Percentiles rank a stretch among this genome's conserved stretches.
These are phyloP conservation scores for Pogoniulus pusillus DNA, from an alignment of 2,797 vertebrate species.

Conservation along the genomic window DNA sequence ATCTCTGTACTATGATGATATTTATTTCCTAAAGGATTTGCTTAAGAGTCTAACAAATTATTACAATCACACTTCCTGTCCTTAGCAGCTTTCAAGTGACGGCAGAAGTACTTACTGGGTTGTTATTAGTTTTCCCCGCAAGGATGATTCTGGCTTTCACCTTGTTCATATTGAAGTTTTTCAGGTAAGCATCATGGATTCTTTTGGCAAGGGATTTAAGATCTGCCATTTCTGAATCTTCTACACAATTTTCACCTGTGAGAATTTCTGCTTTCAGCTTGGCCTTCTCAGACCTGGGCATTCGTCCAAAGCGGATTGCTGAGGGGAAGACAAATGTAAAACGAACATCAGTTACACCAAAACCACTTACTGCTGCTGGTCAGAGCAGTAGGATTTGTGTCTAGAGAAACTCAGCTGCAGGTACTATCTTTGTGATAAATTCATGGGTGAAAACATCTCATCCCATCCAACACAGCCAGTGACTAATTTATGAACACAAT, in stretches of 20 bases:
- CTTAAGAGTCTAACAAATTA: not conserved
- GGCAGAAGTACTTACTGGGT: conserved; percentile 82
- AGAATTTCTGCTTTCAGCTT: conserved; percentile 95
- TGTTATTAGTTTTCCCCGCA: conserved; percentile 90
- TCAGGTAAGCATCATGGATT: conserved; percentile 95
- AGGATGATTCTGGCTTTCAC: conserved; percentile 94
- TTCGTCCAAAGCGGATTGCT: conserved; percentile 98
- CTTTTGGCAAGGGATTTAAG: conserved; percentile 92
- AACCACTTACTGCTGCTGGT: not conserved
- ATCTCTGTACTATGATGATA: not conserved
- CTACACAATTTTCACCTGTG: conserved; percentile 84
- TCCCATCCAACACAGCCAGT: not conserved
- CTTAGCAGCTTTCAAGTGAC: not conserved
- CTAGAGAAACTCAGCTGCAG: not conserved
- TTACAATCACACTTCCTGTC: not conserved
- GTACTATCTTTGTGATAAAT: not conserved
- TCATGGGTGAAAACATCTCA: not conserved
- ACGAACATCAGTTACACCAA: not conserved
- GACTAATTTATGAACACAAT: not conserved
- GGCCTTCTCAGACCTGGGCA: conserved; percentile 97
- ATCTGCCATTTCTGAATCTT: conserved; percentile 86
- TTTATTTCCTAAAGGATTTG: not conserved
- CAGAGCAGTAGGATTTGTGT: not conserved
- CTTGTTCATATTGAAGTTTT: conserved; percentile 99
- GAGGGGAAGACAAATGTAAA: conserved; percentile 10